phyloP scores from a whole-genome alignment of 2,888 invertebrate species.

The Drosophila austrosaltans region DNA sequence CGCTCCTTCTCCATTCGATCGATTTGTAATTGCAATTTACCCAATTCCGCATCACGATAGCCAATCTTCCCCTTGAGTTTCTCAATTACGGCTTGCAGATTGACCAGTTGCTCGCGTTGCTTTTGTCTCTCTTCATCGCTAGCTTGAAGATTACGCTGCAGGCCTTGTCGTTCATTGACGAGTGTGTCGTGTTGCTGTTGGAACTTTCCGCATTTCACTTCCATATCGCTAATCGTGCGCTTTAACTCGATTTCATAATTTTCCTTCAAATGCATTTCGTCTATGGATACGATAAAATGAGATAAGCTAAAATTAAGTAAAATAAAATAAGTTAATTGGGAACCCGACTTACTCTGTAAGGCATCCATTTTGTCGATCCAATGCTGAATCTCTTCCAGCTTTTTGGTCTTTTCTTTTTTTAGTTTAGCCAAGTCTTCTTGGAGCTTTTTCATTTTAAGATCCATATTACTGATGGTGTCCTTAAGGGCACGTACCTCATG shows the following conservation, averaged over 20 bases:
- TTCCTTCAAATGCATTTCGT: slow-evolving; percentile 81
- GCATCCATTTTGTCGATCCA: slow-evolving; percentile 80
- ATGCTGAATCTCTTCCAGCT: slow-evolving; percentile 81
- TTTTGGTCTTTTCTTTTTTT: slow-evolving; percentile 79
- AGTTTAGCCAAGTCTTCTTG: slow-evolving; percentile 72
- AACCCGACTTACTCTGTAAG: slow-evolving; percentile 71
- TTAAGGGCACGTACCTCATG: slow-evolving; percentile 81
- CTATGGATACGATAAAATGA: slow-evolving; percentile 44
- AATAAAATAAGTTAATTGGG: background rate
- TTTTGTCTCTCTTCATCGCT: slow-evolving; percentile 88
- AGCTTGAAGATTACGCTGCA: slow-evolving; percentile 89
- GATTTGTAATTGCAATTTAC: slow-evolving; percentile 88
- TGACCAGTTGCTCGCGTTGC: slow-evolving; percentile 89
- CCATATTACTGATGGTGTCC: slow-evolving; percentile 74
- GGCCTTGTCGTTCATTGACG: slow-evolving; percentile 89
- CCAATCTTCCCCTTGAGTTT: slow-evolving; percentile 86
- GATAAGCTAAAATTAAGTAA: no score
- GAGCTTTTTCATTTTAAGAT: slow-evolving; percentile 76
- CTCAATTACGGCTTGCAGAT: slow-evolving; percentile 82
- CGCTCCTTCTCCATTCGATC: slow-evolving; percentile 89
- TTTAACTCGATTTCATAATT: slow-evolving; percentile 82
- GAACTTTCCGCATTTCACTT: slow-evolving; percentile 75
- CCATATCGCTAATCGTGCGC: slow-evolving; percentile 80
- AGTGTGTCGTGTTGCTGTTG: slow-evolving; percentile 90
- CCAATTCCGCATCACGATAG: slow-evolving; percentile 89